Evolutionary conservation across 2,888 invertebrate genomes (phyloP).

Genomic region (Lasioglossum leucozonium): DNA sequence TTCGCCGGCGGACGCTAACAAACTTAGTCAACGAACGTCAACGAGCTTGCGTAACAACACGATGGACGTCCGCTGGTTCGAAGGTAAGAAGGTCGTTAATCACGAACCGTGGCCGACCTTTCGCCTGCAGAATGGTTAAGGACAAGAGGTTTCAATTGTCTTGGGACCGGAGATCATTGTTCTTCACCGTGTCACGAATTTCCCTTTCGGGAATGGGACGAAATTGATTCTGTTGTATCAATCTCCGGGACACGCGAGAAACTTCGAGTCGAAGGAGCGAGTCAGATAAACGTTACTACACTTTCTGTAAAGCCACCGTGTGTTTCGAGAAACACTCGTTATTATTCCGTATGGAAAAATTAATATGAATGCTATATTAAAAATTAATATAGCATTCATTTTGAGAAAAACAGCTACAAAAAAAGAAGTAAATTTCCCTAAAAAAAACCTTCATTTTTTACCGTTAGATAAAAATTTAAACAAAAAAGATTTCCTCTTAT

Average conservation of each 20-base stretch:
- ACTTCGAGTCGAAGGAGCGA: not conserved
- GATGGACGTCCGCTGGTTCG: slow-evolving; percentile 50
- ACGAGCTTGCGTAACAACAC: slow-evolving; percentile 65
- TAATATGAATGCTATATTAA: too few species aligned
- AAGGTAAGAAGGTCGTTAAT: slow-evolving; percentile 69
- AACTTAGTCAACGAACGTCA: slow-evolving; percentile 65
- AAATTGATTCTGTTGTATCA: not conserved
- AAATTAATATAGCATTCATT: too few species aligned
- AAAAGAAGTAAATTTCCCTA: too few species aligned
- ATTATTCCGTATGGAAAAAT: too few species aligned
- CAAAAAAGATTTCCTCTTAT: not conserved
- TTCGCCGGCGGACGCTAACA: slow-evolving; percentile 51
- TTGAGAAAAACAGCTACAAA: too few species aligned
- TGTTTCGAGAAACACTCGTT: too few species aligned
- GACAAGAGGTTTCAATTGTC: slow-evolving; percentile 44
- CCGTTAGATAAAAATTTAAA: not conserved
- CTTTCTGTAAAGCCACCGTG: too few species aligned
- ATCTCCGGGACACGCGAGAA: not conserved
- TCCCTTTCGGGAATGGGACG: not conserved
- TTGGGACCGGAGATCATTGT: slow-evolving; percentile 23
- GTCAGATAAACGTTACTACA: not conserved
- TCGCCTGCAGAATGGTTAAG: slow-evolving; percentile 39
- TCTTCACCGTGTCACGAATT: slow-evolving; percentile 5
- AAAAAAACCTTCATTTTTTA: too few species aligned
- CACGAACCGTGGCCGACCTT: slow-evolving; percentile 51